A percentile compares a stretch with the other conserved stretches of the same genome.
phyloP scores from a whole-genome alignment of 2,113 vertebrate species.

The Xiphorhynchus elegans region DNA sequence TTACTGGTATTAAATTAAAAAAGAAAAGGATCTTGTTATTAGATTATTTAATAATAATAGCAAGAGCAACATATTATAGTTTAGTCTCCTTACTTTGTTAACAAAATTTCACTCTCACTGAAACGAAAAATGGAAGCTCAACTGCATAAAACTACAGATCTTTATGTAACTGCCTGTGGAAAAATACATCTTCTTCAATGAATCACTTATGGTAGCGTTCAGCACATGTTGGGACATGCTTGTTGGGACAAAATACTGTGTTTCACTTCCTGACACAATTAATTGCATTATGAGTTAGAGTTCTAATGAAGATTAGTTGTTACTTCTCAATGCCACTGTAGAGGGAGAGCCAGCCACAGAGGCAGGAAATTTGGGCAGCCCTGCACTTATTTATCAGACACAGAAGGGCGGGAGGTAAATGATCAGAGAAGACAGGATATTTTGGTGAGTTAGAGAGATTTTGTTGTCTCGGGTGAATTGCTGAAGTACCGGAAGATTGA shows the following conservation, averaged over 20 bases:
- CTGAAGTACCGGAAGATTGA: constrained; percentile 10
- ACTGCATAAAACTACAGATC: neutral
- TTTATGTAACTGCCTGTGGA: neutral
- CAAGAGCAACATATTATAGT: neutral
- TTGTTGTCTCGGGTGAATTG: constrained; percentile 31
- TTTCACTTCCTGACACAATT: constrained; percentile 71
- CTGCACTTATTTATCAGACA: constrained; percentile 22
- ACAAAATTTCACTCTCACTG: neutral
- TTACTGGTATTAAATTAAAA: neutral
- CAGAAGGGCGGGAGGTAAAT: constrained; percentile 38
- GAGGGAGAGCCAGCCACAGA: constrained; percentile 26
- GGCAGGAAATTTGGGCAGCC: neutral
- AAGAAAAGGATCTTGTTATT: too few relatives aligned
- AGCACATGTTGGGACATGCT: constrained; percentile 42
- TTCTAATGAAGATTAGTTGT: constrained; percentile 71
- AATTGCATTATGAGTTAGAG: constrained; percentile 72
- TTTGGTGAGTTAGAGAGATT: constrained; percentile 7
- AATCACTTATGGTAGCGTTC: neutral
- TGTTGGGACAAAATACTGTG: constrained; percentile 9
- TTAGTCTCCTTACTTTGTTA: neutral
- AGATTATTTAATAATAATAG: neutral
- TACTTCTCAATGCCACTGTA: constrained; percentile 34
- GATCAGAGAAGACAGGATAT: constrained; percentile 22
- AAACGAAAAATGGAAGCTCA: neutral
- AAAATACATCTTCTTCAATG: neutral